Evolutionary conservation across 1,140 invertebrate species (phyloP).

Genomic region (Gonioctena quinquepunctata): DNA sequence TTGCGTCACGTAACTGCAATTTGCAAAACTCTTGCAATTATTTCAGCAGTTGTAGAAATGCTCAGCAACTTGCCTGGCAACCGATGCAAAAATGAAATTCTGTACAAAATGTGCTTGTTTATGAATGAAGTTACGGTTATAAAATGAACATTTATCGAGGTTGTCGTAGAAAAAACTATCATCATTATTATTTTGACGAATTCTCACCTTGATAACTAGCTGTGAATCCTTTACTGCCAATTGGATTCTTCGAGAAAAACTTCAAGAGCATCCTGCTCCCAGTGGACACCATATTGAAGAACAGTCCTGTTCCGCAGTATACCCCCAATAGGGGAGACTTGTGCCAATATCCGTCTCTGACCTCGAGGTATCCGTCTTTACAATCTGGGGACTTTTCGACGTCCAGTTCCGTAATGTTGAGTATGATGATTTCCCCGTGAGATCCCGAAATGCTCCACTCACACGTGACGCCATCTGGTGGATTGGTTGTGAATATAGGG

Average conservation of each 20-base stretch:
- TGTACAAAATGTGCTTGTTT: too few species aligned
- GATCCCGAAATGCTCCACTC: conserved; percentile 97
- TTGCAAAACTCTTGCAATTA: too few species aligned
- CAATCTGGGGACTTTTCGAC: conserved; percentile 87
- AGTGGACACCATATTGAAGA: conserved; percentile 74
- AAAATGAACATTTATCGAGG: too few species aligned
- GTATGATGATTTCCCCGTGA: conserved; percentile 90
- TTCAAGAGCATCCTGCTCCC: conserved; percentile 84
- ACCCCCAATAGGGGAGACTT: conserved; percentile 82
- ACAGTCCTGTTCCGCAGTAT: conserved; percentile 81
- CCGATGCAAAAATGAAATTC: too few species aligned
- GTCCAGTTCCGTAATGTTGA: conserved; percentile 90
- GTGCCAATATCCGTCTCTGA: conserved; percentile 92
- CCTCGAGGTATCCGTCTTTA: conserved; percentile 86
- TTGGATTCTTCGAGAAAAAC: conserved; percentile 70
- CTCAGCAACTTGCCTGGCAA: too few species aligned
- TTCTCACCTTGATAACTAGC: conserved; percentile 76
- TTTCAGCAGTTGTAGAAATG: too few species aligned
- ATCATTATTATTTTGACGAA: conserved; percentile 3
- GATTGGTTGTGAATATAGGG: conserved; percentile 68
- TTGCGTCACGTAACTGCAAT: too few species aligned
- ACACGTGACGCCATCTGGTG: conserved; percentile 71
- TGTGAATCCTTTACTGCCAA: conserved; percentile 75
- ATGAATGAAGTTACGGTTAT: too few species aligned
- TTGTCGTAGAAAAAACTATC: too few species aligned